Percentiles rank a stretch among this genome's conserved stretches.
These are phyloP conservation scores for Neodiprion fabricii DNA, from an alignment of 1,140 invertebrate genomes.

Conservation along the genomic window DNA sequence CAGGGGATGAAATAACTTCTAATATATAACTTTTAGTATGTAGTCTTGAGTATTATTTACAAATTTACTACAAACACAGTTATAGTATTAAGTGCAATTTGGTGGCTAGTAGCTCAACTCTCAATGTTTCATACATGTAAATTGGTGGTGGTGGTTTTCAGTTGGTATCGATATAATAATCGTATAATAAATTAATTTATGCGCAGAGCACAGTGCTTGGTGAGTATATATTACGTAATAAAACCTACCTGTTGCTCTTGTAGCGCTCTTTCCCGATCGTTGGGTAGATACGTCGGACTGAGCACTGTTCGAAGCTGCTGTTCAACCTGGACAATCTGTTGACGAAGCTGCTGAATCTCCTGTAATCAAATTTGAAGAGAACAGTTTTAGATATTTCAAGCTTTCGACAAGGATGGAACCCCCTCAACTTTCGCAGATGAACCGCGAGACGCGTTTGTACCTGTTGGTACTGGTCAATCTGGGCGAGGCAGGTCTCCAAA, in stretches of 20 bases:
- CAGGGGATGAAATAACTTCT: neutral
- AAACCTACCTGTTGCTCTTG: constrained; percentile 91
- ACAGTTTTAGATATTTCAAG: constrained; percentile 18
- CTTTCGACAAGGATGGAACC: neutral
- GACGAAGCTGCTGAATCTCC: constrained; percentile 84
- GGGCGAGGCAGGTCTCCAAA: constrained; percentile 79
- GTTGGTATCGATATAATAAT: constrained; percentile 51
- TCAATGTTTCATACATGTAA: constrained; percentile 1
- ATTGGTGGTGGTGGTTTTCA: constrained; percentile 22
- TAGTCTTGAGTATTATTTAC: constrained; percentile 5
- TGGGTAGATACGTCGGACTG: constrained; percentile 81
- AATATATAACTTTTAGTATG: neutral
- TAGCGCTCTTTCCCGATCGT: constrained; percentile 83
- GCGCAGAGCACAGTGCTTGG: constrained; percentile 43
- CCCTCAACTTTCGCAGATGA: neutral
- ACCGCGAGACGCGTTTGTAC: constrained; percentile 45
- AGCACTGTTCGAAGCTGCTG: constrained; percentile 82
- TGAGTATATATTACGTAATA: constrained; percentile 29
- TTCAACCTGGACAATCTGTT: constrained; percentile 84
- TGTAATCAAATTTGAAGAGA: constrained; percentile 54
- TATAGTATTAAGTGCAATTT: constrained; percentile 3
- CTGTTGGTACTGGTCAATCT: constrained; percentile 87
- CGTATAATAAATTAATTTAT: constrained; percentile 42
- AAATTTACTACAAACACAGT: neutral
- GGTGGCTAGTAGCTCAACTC: constrained; percentile 5